Evolutionary conservation across 1,140 invertebrate genomes (phyloP).

Genomic region (Drosophila baimaii): DNA sequence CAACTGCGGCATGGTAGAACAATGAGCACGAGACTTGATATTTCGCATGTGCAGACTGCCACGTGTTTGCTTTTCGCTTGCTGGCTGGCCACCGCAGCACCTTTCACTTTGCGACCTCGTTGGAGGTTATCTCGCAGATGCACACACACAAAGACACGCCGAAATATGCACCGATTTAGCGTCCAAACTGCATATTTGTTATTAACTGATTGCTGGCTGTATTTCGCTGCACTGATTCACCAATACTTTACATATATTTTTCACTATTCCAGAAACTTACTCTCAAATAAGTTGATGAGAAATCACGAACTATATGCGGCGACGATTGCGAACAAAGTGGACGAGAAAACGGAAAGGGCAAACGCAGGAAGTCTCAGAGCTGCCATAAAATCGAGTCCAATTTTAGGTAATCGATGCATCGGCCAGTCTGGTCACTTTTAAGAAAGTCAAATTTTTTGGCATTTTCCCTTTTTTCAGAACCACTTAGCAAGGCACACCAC

Average conservation of each 20-base stretch:
- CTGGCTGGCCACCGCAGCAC: conserved; percentile 37
- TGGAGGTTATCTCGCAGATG: conserved; percentile 58
- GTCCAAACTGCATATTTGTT: conserved; percentile 71
- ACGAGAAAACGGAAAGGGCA: conserved; percentile 63
- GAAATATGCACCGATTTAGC: conserved; percentile 41
- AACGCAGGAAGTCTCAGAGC: conserved; percentile 62
- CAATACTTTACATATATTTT: conserved; percentile 29
- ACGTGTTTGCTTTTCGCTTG: conserved; percentile 64
- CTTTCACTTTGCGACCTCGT: conserved; percentile 65
- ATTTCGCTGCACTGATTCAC: conserved; percentile 55
- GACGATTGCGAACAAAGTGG: conserved; percentile 84
- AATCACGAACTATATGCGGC: conserved; percentile 84
- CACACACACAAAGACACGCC: conserved; percentile 40
- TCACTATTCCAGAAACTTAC: conserved; percentile 70
- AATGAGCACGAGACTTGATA: conserved; percentile 7
- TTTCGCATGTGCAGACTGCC: conserved; percentile 48
- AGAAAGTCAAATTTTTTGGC: too few relatives aligned
- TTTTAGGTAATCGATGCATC: too few relatives aligned
- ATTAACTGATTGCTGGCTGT: conserved; percentile 46
- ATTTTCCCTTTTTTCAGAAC: too few relatives aligned
- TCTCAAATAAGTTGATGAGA: conserved; percentile 83
- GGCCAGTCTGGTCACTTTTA: too few relatives aligned
- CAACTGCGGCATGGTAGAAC: background rate
- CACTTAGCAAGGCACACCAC: too few relatives aligned
- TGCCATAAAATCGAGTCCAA: too few relatives aligned